Percentiles rank a stretch among this genome's conserved stretches.
phyloP scores from a whole-genome alignment of 2,113 vertebrate genomes.

The Recurvirostra avosetta region DNA sequence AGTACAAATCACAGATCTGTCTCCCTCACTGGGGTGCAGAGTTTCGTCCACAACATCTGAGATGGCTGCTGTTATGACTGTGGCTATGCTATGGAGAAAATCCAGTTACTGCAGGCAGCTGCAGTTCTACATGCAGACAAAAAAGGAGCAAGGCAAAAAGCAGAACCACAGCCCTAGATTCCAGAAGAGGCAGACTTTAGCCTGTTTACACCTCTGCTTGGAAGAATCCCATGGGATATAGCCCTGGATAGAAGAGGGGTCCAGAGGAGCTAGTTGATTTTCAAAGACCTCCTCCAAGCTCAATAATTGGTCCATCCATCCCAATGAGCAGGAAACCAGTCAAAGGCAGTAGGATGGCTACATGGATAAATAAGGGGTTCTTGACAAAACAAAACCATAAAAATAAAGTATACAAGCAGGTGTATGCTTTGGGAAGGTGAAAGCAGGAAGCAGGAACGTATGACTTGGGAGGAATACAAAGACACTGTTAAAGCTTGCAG shows the following conservation, averaged over 20 bases:
- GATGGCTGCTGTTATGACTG: not conserved
- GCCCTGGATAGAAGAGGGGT: not conserved
- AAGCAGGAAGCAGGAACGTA: accelerated
- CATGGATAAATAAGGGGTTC: not conserved
- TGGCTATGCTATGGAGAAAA: not conserved
- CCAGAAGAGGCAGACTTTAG: not conserved
- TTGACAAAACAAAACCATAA: not conserved
- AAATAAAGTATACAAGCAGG: not conserved
- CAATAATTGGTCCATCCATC: not conserved
- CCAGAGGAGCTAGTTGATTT: not conserved
- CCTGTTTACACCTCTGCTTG: not conserved
- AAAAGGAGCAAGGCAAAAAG: not conserved
- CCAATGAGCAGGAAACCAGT: not conserved
- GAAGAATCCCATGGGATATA: not conserved
- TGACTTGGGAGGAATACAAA: not conserved
- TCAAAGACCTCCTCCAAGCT: not conserved
- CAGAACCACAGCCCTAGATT: not conserved
- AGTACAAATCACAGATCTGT: not conserved
- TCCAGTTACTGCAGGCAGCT: not conserved
- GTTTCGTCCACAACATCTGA: not conserved
- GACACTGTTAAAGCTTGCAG: not conserved
- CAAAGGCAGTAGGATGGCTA: not conserved
- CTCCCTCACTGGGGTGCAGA: not conserved
- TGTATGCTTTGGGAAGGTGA: too few species aligned
- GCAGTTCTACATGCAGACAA: not conserved